A percentile compares a stretch with the other conserved stretches of the same genome.
Evolutionary conservation across 2,797 vertebrate species (phyloP).

Genomic region (Phrynocephalus forsythii): DNA sequence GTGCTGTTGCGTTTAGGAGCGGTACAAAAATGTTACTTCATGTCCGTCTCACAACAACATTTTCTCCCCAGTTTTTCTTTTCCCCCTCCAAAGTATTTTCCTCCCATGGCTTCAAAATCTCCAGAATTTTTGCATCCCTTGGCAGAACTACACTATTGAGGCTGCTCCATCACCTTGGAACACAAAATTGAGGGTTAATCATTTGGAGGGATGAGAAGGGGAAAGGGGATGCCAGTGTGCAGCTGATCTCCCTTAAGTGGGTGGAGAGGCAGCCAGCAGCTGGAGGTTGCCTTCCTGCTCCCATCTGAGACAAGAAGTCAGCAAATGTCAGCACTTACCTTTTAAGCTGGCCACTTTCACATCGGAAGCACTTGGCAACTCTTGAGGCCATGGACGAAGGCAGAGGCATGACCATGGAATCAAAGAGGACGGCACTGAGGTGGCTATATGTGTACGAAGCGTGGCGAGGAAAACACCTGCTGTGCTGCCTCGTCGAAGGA

Average conservation of each 20-base stretch:
- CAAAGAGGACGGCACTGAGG: slow-evolving; percentile 87
- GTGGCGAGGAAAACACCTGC: slow-evolving; percentile 88
- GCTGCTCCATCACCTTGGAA: not conserved
- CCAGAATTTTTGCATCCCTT: too few species aligned
- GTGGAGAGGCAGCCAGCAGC: too few species aligned
- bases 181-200: not conserved
- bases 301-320: not conserved
- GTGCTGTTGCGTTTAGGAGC: too few species aligned
- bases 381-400: slow-evolving; percentile 73
- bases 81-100: too few species aligned
- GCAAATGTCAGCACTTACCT: slow-evolving; percentile 72
- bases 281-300: not conserved
- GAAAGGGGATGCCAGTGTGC: too few species aligned
- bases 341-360: slow-evolving; percentile 79
- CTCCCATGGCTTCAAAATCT: too few species aligned
- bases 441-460: slow-evolving; percentile 84
- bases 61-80: too few species aligned
- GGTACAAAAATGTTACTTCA: too few species aligned
- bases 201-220: not conserved
- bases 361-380: slow-evolving; percentile 71
- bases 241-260: not conserved
- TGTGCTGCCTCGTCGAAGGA: slow-evolving; percentile 91
- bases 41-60: too few species aligned
- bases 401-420: slow-evolving; percentile 82
- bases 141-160: not conserved